Evolutionary conservation across 2,888 invertebrate genomes (phyloP), one percentile per base, ranked within the genome.

Genomic region (Epirrhoe alternata): DNA sequence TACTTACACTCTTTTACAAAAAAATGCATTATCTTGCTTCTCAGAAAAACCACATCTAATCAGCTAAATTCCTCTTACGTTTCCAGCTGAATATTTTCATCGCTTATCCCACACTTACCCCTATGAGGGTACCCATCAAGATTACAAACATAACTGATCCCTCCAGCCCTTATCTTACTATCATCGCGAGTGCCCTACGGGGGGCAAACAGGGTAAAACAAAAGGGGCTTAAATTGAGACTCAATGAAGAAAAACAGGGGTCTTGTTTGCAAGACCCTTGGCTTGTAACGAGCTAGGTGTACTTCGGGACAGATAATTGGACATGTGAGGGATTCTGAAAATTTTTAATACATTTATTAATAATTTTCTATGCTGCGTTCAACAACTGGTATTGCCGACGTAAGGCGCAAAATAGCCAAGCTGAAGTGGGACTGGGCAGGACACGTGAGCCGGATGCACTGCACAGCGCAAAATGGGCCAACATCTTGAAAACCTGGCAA

Each of bases 151-250:
- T 62, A 58, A 69, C 67, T 61, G 57, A 33, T 14, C 42, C 51
- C 62, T 69, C 61, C 14, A 55, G 60, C 60, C 66, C 68, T 68
- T 51, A 70, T 64, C 54, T 49, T 33, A 58, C 72, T 66, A 71
- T 72, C 72, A 71, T 64, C 64, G 51, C 53, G 50, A 71, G 74
- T 65, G 71, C 59, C 55, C 60, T 55, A 59, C 54, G 59, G 58
- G 17, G 64, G 80, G 76, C 76, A 76, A 75, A 79, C 55, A 14
- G 64, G 80, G 76, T 76, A 76, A 75, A 79, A 84, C 86, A 86
- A 87, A 86, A 82, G 80, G 82, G 82, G 65, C 78, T 74, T 79
- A 80, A 88, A 87, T 87, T 84, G 85, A 82, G 81, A 75, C 82
- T 79, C 79, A 77, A 78, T 76, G 78, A 77, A 83, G 83, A 83